Evolutionary conservation across 1,140 invertebrate species (phyloP).

Genomic region (Oedothorax gibbosus): DNA sequence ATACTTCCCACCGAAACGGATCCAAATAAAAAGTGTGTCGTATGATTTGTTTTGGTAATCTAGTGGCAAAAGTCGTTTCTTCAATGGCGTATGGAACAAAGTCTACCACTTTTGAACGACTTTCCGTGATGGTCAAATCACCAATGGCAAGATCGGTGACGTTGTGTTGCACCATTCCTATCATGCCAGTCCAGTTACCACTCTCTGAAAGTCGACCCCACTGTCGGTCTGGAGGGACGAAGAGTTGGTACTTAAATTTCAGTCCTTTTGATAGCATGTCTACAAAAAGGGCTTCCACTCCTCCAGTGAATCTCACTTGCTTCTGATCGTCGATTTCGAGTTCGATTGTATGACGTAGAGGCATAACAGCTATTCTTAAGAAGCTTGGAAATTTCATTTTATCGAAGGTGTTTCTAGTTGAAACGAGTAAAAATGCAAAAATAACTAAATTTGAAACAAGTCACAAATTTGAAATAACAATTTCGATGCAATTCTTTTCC

Average conservation of each 20-base stretch:
- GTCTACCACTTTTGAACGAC: not conserved
- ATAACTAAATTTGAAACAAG: too few relatives aligned
- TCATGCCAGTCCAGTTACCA: constrained; percentile 11
- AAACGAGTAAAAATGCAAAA: too few relatives aligned
- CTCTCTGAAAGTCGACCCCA: not conserved
- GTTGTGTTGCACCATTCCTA: constrained; percentile 25
- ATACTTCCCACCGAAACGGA: not conserved
- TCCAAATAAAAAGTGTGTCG: not conserved
- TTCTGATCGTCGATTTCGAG: not conserved
- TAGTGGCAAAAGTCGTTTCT: constrained; percentile 15
- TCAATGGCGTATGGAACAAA: constrained; percentile 13
- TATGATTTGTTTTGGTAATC: not conserved
- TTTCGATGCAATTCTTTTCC: too few relatives aligned
- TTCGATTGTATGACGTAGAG: not conserved
- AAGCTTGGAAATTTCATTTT: not conserved
- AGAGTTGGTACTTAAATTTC: constrained; percentile 1
- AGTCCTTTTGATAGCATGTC: not conserved
- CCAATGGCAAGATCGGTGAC: constrained; percentile 17
- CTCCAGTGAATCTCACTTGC: not conserved
- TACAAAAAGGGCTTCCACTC: not conserved
- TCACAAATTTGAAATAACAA: too few relatives aligned
- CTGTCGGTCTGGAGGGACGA: not conserved
- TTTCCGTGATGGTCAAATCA: not conserved
- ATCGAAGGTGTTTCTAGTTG: too few relatives aligned
- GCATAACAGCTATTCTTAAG: constrained; percentile 13